Percentiles rank a stretch among this genome's conserved stretches.
Conservation (phyloP, 2,888 invertebrate genomes). For the Alloscopus bannaensis region DNA sequence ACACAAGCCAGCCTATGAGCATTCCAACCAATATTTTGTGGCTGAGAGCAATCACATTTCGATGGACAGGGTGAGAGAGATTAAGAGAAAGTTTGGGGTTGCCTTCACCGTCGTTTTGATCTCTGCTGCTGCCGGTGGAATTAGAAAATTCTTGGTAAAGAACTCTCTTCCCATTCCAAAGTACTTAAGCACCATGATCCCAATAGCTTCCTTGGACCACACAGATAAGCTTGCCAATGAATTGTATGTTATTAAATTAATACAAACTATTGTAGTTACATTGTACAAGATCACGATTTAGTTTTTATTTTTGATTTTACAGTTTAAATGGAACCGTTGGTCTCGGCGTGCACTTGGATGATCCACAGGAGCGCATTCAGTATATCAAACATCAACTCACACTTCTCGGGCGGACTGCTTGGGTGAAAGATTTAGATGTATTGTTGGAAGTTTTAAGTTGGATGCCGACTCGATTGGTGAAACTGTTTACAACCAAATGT, state of each 20-base stretch:
- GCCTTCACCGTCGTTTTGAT: conserved; percentile 30
- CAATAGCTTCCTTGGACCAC: conserved; percentile 3
- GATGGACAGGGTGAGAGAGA: conserved; percentile 1
- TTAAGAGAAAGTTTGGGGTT: conserved; percentile 15
- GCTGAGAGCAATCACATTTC: conserved; percentile 8
- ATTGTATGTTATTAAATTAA: conserved; percentile 35
- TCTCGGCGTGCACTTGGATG: not conserved
- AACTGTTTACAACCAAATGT: conserved; percentile 18
- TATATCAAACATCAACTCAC: conserved; percentile 21
- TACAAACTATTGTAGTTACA: not conserved
- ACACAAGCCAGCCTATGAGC: conserved; percentile 16
- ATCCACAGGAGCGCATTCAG: not conserved
- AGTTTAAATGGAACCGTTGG: conserved; percentile 25
- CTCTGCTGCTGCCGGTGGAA: conserved; percentile 18
- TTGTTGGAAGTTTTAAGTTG: conserved; percentile 14
- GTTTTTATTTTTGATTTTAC: not conserved
- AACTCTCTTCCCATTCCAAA: conserved; percentile 12
- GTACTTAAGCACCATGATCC: conserved; percentile 5
- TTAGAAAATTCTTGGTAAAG: conserved; percentile 24
- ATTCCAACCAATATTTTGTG: conserved; percentile 33
- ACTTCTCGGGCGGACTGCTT: not conserved
- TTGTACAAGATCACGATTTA: not conserved
- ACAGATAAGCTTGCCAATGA: conserved; percentile 20
- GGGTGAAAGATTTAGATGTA: not conserved
- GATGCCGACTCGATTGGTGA: conserved; percentile 25